Base-by-base conservation (phyloP, 1,140 invertebrate genomes). In the Atopsyche davidsoni region DNA sequence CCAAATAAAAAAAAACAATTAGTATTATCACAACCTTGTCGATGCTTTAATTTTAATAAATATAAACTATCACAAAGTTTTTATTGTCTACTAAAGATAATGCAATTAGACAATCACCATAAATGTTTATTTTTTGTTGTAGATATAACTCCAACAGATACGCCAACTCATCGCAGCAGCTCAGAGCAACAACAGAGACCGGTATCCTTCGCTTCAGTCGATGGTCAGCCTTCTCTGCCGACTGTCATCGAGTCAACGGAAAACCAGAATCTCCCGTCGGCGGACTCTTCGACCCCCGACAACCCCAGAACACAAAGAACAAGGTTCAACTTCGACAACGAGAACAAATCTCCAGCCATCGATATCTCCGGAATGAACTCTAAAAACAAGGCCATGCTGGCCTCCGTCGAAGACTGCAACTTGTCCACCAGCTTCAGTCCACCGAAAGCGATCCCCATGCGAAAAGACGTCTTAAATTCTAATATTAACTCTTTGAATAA, bases 101-200 rank as follows among this genome's bases (percentile, higher is more conserved):
- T n/a, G n/a, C n/a, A n/a, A n/a, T n/a, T n/a, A n/a, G n/a, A n/a
- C n/a, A n/a, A n/a, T n/a, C n/a, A n/a, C n/a, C 9, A 14, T 36
- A 9, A 36, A 11, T 7, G 13, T 35, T 39, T 11, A 46, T 51
- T 51, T 46, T 49, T 45, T n/a, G n/a, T 68, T 66, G 36, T 50
- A 74, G 72, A 74, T 62, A 72, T 68, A 22, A 72, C 69, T 17
- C 72, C 72, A 47, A 64, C 65, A 11, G 68, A 69, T 31, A 71
- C 70, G 18, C 70, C 72, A 23, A 68, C 62, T 14, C 69, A 73
- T 24, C 23, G 32, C 25, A 24, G 39, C 52, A 43, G 46, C 35
- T 23, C 40, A 28, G 24, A 62, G 61, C 14, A 60, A 14, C 57
- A 63, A 25, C 64, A 45, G 10, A 64, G 68, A 47, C 68, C 67